A percentile compares a stretch with the other conserved stretches of the same genome.
These are phyloP conservation scores for Monochamus alternatus DNA, from an alignment of 2,888 invertebrate species.

Conservation along the genomic window DNA sequence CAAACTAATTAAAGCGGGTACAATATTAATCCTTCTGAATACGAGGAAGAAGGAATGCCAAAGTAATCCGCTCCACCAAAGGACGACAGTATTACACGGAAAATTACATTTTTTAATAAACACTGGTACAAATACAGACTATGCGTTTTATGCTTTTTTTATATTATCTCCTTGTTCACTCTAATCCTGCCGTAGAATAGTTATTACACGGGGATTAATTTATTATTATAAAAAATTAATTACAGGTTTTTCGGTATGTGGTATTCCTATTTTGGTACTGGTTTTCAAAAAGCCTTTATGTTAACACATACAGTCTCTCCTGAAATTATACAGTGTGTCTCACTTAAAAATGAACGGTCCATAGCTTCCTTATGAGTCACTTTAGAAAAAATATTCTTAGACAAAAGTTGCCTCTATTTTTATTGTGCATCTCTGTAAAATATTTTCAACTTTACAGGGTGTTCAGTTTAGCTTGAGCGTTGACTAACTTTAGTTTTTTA, in stretches of 20 bases:
- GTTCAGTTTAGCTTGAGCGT: too few species aligned
- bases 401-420: too few species aligned
- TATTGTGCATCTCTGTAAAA: too few species aligned
- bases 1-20: slow-evolving; percentile 53
- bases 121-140: slow-evolving; percentile 9
- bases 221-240: background rate
- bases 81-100: slow-evolving; percentile 16
- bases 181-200: background rate
- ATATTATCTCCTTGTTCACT: background rate
- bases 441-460: too few species aligned
- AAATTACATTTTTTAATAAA: slow-evolving; percentile 31
- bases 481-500: too few species aligned
- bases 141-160: slow-evolving; percentile 5
- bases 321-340: too few species aligned
- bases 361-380: too few species aligned
- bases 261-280: background rate
- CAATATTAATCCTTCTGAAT: slow-evolving; percentile 50
- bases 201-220: background rate
- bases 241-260: too few species aligned
- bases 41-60: slow-evolving; percentile 43
- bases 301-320: too few species aligned
- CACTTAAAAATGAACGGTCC: too few species aligned
- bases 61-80: slow-evolving; percentile 37
- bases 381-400: too few species aligned
- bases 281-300: too few species aligned